A percentile compares a stretch with the other conserved stretches of the same genome.
These are phyloP conservation scores for Balaeniceps rex DNA, from an alignment of 2,113 vertebrate species.

Conservation along the genomic window DNA sequence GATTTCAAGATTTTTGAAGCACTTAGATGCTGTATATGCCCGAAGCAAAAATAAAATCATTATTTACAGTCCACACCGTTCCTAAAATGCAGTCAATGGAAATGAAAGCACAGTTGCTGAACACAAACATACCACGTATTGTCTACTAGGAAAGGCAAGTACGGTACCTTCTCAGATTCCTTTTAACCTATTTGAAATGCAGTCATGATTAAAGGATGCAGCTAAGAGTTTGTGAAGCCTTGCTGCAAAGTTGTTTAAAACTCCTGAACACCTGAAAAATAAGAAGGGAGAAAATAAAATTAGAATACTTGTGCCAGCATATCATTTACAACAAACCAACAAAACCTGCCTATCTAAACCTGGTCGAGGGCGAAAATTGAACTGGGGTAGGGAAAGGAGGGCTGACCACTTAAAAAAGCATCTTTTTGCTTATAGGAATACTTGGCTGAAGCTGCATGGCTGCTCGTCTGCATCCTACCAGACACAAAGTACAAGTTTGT, in stretches of 20 bases:
- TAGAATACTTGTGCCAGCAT: neutral
- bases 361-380: neutral
- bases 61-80: neutral
- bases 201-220: constrained; percentile 73
- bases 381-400: neutral
- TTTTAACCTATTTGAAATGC: constrained; percentile 75
- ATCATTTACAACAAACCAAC: neutral
- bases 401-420: neutral
- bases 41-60: neutral
- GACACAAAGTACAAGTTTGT: neutral
- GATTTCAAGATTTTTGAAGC: neutral
- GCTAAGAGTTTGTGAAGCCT: constrained; percentile 49
- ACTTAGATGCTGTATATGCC: neutral
- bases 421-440: neutral
- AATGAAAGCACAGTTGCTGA: neutral
- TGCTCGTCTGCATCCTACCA: neutral
- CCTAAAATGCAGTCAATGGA: neutral
- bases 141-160: neutral
- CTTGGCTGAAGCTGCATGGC: neutral
- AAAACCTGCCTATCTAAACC: neutral
- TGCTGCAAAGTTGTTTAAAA: constrained; percentile 35
- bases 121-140: neutral
- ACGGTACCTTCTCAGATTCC: constrained; percentile 72
- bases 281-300: constrained; percentile 30
- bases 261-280: constrained; percentile 68